These are phyloP conservation scores for Gambusia affinis DNA, from an alignment of 2,113 vertebrate genomes.

Conservation along the genomic window DNA sequence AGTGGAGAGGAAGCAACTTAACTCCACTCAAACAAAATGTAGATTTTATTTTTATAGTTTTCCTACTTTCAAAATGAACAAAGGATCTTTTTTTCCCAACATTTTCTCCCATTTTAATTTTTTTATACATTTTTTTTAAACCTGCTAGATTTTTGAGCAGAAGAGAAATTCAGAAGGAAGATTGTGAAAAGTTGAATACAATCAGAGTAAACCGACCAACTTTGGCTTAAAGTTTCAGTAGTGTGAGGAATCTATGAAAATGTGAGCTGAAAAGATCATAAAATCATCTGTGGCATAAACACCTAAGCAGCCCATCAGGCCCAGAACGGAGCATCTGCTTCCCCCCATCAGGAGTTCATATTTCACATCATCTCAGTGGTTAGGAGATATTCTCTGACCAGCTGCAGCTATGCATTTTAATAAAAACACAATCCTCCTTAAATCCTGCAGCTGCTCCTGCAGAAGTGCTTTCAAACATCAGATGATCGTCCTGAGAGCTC, in stretches of 20 bases:
- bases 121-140: not conserved
- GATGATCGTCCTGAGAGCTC: conserved; percentile 29
- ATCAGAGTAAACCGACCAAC: not conserved
- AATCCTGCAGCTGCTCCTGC: conserved; percentile 24
- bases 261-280: not conserved
- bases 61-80: too few relatives aligned
- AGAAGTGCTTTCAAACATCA: conserved; percentile 41
- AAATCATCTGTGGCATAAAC: not conserved
- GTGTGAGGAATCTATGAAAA: conserved; percentile 15
- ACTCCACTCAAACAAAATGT: not conserved
- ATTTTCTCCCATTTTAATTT: not conserved
- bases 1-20: not conserved
- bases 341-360: not conserved
- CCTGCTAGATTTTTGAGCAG: not conserved
- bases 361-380: not conserved
- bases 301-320: not conserved
- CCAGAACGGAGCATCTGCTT: not conserved
- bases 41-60: not conserved
- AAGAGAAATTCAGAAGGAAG: conserved; percentile 10
- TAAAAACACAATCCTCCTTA: not conserved
- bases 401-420: conserved; percentile 12
- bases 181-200: conserved; percentile 18
- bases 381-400: not conserved
- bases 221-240: conserved; percentile 16
- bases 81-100: not conserved